Evolutionary conservation across 92 coral and sea anemone genomes (phyloP).

Genomic region (Zoanthus solanderi): DNA sequence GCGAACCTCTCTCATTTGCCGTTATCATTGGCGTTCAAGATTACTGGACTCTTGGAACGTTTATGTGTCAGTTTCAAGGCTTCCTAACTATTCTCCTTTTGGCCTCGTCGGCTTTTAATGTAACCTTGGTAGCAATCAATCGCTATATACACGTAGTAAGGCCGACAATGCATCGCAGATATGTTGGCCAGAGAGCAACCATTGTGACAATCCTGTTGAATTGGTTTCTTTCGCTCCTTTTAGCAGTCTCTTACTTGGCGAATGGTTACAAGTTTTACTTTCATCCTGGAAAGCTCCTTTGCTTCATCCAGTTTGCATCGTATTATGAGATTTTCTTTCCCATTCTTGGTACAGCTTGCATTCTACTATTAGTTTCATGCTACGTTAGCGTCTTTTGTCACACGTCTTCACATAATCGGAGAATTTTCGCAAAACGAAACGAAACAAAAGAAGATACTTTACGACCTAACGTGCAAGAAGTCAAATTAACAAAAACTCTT

Average conservation of each 20-base stretch:
- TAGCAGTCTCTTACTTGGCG: slow-evolving; percentile 40
- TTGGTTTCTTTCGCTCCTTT: slow-evolving; percentile 58
- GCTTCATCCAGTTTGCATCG: slow-evolving; percentile 62
- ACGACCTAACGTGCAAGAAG: slow-evolving; percentile 57
- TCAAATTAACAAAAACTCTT: slow-evolving; percentile 69
- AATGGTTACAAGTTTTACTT: slow-evolving; percentile 58
- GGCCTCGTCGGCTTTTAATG: slow-evolving; percentile 67
- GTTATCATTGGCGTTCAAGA: slow-evolving; percentile 51
- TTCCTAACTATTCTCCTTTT: slow-evolving; percentile 56
- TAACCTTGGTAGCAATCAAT: slow-evolving; percentile 77
- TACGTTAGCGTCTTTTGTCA: slow-evolving; percentile 4
- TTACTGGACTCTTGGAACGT: slow-evolving; percentile 59
- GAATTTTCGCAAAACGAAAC: background rate
- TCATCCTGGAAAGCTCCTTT: slow-evolving; percentile 73
- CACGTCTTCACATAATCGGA: background rate
- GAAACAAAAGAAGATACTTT: background rate
- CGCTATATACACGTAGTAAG: slow-evolving; percentile 74
- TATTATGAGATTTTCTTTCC: slow-evolving; percentile 30
- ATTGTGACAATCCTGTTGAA: slow-evolving; percentile 42
- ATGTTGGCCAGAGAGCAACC: slow-evolving; percentile 55
- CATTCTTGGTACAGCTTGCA: background rate
- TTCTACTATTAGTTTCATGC: slow-evolving; percentile 6
- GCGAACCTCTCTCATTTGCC: slow-evolving; percentile 69
- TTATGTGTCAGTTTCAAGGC: slow-evolving; percentile 78
- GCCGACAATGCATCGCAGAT: slow-evolving; percentile 65